These are phyloP conservation scores for Polydrusus tereticollis DNA, from an alignment of 2,888 invertebrate genomes.

Conservation along the genomic window DNA sequence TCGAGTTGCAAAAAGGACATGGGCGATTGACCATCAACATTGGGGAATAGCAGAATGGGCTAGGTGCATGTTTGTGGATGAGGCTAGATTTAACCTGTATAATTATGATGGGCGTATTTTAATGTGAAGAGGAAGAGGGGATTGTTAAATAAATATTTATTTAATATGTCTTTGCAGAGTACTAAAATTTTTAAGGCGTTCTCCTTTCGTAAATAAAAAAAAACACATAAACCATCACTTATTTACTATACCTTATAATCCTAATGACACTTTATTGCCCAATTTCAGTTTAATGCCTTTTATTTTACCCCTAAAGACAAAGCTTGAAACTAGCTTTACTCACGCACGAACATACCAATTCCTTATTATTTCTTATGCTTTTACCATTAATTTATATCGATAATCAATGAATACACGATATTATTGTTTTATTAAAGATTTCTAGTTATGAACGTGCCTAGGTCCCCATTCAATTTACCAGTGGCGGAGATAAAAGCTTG, in stretches of 20 bases:
- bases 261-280: conserved; percentile 11
- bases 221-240: neutral
- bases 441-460: conserved; percentile 34
- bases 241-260: neutral
- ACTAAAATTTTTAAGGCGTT: too few relatives aligned
- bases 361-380: conserved; percentile 34
- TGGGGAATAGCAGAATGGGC: too few relatives aligned
- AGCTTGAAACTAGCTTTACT: conserved; percentile 6
- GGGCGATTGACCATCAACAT: too few relatives aligned
- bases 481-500: neutral
- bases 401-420: conserved; percentile 25
- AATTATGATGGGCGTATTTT: too few relatives aligned
- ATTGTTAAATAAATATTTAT: too few relatives aligned
- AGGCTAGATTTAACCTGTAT: too few relatives aligned
- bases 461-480: conserved; percentile 7
- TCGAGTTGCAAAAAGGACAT: too few relatives aligned
- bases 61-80: too few relatives aligned
- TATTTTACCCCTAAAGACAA: conserved; percentile 27
- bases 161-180: too few relatives aligned
- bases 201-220: neutral
- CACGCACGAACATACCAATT: conserved; percentile 32
- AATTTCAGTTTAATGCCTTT: neutral
- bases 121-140: too few relatives aligned
- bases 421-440: conserved; percentile 32
- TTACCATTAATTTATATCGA: conserved; percentile 35